Conservation (phyloP, 35 echinoderm and acorn worm species). For the Heliocidaris erythrogramma region DNA sequence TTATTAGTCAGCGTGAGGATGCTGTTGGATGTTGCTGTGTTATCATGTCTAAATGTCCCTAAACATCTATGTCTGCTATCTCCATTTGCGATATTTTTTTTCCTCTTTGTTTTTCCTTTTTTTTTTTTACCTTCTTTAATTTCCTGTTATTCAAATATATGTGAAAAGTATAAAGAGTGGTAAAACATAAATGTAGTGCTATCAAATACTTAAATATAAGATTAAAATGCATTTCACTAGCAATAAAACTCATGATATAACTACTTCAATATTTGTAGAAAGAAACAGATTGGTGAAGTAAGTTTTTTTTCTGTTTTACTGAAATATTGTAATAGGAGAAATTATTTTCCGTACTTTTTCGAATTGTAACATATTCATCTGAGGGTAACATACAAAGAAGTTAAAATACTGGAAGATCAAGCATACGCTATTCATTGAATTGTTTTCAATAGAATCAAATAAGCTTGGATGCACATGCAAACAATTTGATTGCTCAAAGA, state of each 20-base stretch:
- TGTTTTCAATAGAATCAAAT: background rate
- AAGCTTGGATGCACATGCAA: background rate
- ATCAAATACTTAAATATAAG: too few species aligned
- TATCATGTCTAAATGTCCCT: background rate
- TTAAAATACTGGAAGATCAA: background rate
- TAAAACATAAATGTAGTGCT: too few species aligned
- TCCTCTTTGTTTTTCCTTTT: background rate
- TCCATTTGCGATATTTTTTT: background rate
- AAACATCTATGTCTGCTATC: background rate
- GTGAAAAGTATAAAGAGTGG: background rate
- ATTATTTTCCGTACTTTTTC: too few species aligned
- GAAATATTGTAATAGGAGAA: too few species aligned
- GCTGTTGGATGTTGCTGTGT: background rate
- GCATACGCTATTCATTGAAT: too few species aligned
- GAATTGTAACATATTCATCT: too few species aligned
- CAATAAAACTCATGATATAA: background rate
- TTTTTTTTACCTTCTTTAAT: background rate
- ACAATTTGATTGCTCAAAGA: background rate
- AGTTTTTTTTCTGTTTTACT: too few species aligned
- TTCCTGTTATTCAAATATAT: background rate
- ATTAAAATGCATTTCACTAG: background rate
- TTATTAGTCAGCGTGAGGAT: background rate
- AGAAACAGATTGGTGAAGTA: too few species aligned
- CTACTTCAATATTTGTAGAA: background rate
- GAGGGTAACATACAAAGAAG: too few species aligned